Conservation (phyloP, 1,140 invertebrate genomes). For the Sitophilus oryzae region DNA sequence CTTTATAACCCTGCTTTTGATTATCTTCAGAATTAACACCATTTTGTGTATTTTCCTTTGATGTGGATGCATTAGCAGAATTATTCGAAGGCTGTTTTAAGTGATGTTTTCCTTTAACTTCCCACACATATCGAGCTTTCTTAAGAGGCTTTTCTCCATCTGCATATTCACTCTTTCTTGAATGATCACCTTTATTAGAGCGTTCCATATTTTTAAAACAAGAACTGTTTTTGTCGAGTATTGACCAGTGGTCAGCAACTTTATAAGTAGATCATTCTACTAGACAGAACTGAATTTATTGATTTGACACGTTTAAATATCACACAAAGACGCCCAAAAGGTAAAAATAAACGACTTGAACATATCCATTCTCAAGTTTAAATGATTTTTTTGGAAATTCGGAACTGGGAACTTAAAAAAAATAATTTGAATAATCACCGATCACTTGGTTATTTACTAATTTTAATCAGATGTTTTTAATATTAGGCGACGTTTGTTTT, state of each 20-base stretch:
- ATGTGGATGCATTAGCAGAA: background rate
- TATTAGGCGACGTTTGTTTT: conserved; percentile 18
- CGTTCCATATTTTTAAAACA: conserved; percentile 13
- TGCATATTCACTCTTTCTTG: conserved; percentile 14
- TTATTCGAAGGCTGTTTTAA: conserved; percentile 42
- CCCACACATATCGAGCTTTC: conserved; percentile 58
- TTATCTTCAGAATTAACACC: conserved; percentile 21
- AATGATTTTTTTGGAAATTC: background rate
- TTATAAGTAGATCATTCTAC: conserved; percentile 13
- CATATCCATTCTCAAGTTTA: background rate
- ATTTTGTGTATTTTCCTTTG: background rate
- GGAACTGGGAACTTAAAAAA: background rate
- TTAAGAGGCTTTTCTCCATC: conserved; percentile 52
- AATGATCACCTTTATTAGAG: conserved; percentile 14
- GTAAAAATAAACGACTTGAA: background rate
- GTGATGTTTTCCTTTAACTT: conserved; percentile 58
- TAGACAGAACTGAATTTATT: conserved; percentile 19
- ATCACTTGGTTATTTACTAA: conserved; percentile 17
- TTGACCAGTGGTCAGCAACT: conserved; percentile 19
- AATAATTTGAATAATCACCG: background rate
- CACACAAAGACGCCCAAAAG: conserved; percentile 2
- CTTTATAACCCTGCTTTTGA: background rate
- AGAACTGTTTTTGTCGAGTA: background rate
- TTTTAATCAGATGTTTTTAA: conserved; percentile 26
- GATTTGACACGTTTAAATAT: conserved; percentile 14